Conservation (phyloP, 2,113 vertebrate genomes). For the Salvelinus namaycush region DNA sequence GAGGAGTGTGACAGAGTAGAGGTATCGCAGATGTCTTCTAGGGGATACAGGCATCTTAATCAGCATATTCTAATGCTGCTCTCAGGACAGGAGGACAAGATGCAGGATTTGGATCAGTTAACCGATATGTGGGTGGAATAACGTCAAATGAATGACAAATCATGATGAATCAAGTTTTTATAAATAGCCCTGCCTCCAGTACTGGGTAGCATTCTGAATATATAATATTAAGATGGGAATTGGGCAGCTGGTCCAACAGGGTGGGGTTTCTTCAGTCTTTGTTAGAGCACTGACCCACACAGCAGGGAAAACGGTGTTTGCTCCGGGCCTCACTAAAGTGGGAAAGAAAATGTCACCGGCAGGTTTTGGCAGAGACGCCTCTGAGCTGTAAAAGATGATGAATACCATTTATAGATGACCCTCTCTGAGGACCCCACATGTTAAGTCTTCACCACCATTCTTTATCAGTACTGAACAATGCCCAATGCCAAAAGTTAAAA, state of each 20-base stretch:
- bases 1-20: neutral
- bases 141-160: too few relatives aligned
- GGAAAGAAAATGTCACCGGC: constrained; percentile 58
- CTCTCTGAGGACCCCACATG: constrained; percentile 69
- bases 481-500: constrained; percentile 42
- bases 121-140: too few relatives aligned
- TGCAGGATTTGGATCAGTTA: too few relatives aligned
- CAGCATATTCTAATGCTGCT: neutral
- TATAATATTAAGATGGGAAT: constrained; percentile 63
- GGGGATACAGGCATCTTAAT: neutral
- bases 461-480: constrained; percentile 80
- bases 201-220: constrained; percentile 15
- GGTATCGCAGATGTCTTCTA: constrained; percentile 5
- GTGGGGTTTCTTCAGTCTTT: constrained; percentile 47
- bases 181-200: constrained; percentile 32
- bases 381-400: constrained; percentile 78
- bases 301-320: constrained; percentile 62
- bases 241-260: constrained; percentile 66
- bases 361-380: constrained; percentile 31
- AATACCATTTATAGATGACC: constrained; percentile 77
- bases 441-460: constrained; percentile 77
- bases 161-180: too few relatives aligned
- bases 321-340: constrained; percentile 42
- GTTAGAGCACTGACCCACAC: constrained; percentile 47
- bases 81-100: too few relatives aligned